phyloP scores from a whole-genome alignment of 2,888 invertebrate genomes.

The Sylvicola fuscatus region DNA sequence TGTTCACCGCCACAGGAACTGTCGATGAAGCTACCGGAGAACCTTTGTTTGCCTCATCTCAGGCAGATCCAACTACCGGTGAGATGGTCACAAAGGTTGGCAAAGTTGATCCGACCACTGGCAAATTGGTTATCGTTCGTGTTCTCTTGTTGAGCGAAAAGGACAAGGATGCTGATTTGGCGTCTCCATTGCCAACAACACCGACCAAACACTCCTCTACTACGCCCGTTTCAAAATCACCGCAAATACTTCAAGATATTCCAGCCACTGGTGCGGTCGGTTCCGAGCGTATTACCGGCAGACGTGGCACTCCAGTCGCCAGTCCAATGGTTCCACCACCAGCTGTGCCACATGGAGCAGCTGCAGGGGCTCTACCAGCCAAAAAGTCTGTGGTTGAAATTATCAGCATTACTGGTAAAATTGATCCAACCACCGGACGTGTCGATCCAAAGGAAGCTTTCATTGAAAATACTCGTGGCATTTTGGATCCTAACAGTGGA shows the following conservation, averaged over 20 bases:
- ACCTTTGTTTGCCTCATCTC: constrained; percentile 45
- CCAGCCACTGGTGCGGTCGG: neutral
- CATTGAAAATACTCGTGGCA: constrained; percentile 37
- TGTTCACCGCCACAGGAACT: constrained; percentile 48
- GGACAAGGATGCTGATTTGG: constrained; percentile 38
- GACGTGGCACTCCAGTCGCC: constrained; percentile 27
- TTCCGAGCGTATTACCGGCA: neutral
- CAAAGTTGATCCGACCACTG: constrained; percentile 39
- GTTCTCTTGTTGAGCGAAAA: constrained; percentile 48
- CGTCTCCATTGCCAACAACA: constrained; percentile 16
- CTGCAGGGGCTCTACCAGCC: constrained; percentile 18
- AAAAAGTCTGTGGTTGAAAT: constrained; percentile 37
- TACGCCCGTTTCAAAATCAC: neutral
- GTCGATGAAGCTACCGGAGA: constrained; percentile 38
- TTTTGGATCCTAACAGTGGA: constrained; percentile 35
- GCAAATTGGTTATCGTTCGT: constrained; percentile 39
- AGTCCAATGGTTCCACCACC: constrained; percentile 41
- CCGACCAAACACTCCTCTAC: neutral
- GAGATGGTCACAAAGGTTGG: constrained; percentile 44
- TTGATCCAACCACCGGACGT: constrained; percentile 37
- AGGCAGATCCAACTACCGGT: constrained; percentile 45
- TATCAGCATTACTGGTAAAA: constrained; percentile 35
- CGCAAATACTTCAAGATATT: neutral
- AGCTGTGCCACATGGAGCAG: constrained; percentile 37
- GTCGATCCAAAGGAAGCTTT: constrained; percentile 35